Base-by-base conservation (phyloP, 2,888 invertebrate genomes). In the Aphidius colemani region DNA sequence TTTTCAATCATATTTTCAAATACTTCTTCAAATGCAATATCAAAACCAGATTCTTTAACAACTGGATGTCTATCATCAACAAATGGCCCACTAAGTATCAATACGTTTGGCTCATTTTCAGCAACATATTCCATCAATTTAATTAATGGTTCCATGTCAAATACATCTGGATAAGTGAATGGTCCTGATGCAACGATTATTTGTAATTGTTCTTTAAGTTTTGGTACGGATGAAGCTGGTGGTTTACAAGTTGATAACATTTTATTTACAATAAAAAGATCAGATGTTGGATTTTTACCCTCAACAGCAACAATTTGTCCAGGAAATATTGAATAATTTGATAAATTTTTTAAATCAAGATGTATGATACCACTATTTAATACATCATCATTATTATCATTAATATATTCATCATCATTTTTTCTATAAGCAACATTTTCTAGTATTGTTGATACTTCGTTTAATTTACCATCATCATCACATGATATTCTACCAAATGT, bases 71-170 rank as follows among this genome's bases (percentile, higher is more conserved):
- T 57, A n/a, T 39, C 46, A 30, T 57, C 57, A 60, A 96, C 79
- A 78, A 96, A 93, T 0, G 96, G 96, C 0, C 97, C 96, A 9
- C 91, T 87, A 73, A 97, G 83, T 67, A 97, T 87, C 48, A 93
- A 86, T 18, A 95, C 83, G 79, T 96, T 90, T 0, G 96, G 96
- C 71, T 86, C 86, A 68, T 90, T 85, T 10, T 87, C 84, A 63
- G 82, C 83, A 0, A 94, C 87, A 74, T 90, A 88, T 11, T 85
- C 78, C 71, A 95, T 82, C 30, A 96, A 84, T 75, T 95, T 94
- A 72, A 89, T 88, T 46, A 96, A 83, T 0, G 95, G 95, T 74
- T 94, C 91, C 78, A 92, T 96, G 0, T 86, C 83, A 63, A 95
- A 80, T 41, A 48, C 78, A 91, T 91, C 74, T 92, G 91, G 3